These are phyloP conservation scores for Panagrolaimus sp. DNA, from an alignment of 1,140 invertebrate species.

Conservation along the genomic window DNA sequence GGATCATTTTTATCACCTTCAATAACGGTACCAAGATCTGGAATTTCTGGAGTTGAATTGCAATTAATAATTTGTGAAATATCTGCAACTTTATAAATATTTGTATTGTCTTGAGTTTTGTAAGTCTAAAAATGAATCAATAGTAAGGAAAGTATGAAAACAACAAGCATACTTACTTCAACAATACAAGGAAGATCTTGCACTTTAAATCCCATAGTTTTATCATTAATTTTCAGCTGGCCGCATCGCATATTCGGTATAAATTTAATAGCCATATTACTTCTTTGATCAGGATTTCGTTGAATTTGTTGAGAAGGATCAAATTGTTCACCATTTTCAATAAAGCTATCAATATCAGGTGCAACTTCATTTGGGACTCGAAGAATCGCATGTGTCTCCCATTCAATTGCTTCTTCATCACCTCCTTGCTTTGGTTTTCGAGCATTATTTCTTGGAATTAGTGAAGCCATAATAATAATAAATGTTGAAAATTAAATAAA, in stretches of 20 bases:
- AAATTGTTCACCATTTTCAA: slow-evolving; percentile 13
- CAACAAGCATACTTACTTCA: slow-evolving; percentile 39
- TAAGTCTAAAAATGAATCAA: slow-evolving; percentile 38
- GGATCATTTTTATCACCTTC: slow-evolving; percentile 21
- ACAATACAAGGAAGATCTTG: slow-evolving; percentile 54
- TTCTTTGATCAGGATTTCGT: slow-evolving; percentile 16
- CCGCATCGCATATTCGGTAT: slow-evolving; percentile 43
- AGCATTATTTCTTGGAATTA: too few relatives aligned
- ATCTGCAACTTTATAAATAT: slow-evolving; percentile 54
- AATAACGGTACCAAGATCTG: slow-evolving; percentile 14
- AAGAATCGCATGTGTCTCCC: slow-evolving; percentile 54
- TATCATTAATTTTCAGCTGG: slow-evolving; percentile 38
- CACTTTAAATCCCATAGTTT: slow-evolving; percentile 42
- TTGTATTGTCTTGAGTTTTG: slow-evolving; percentile 57
- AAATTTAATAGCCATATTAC: slow-evolving; percentile 36
- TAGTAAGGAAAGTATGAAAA: slow-evolving; percentile 22
- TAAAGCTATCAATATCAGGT: slow-evolving; percentile 25
- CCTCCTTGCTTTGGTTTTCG: not conserved
- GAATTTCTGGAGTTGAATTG: slow-evolving; percentile 21
- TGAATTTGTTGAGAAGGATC: slow-evolving; percentile 24
- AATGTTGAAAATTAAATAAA: too few relatives aligned
- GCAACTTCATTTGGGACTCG: slow-evolving; percentile 50
- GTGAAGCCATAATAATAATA: too few relatives aligned
- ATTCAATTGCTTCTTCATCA: slow-evolving; percentile 37
- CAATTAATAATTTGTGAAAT: slow-evolving; percentile 52